Base-by-base conservation (phyloP, 1,140 invertebrate species). In the Condylostylus longicornis region DNA sequence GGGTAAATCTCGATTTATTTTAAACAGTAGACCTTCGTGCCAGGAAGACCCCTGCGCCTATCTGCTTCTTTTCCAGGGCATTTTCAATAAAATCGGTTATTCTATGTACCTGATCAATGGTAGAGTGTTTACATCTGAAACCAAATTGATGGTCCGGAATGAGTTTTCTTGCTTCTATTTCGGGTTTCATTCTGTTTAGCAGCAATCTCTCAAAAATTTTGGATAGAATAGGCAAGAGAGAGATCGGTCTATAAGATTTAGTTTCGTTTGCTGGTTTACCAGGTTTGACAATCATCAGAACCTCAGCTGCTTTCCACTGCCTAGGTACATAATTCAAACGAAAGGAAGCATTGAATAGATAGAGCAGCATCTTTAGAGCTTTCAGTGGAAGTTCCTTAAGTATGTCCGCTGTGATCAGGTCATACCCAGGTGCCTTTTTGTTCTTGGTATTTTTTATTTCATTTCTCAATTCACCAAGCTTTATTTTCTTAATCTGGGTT, bases 61-160 rank as follows among this genome's bases (percentile, higher is more conserved):
- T 44, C 38, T 43, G 37, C 15, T 48, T 54, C 20, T 42, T 27
- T 38, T 49, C 45, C 0, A 54, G 29, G 9, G 30, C n/a, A 36
- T 45, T 29, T 7, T 36, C 42, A 15, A 52, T 46, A 2, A n/a
- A 21, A 3, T 44, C 28, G 1, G 20, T 34, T 1, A 52, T 14
- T 33, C 41, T 35, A 15, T 51, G 40, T 1, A 48, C 33, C 41
- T 51, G 42, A 33, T 54, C 44, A 5, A 46, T 42, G 1, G 44
- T 51, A 7, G 33, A 20, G 18, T 50, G 45, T 9, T 44, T 29
- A 19, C 44, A 15, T 14, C 47, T 30, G 22, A 58, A 58, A 2
- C 54, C 57, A 44, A 58, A 58, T 41, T 61, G 53, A 29, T 55
- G 48, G 5, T 42, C 14, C 8, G 58, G 49, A 22, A 60, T 46